Base-by-base conservation (phyloP, 1,140 invertebrate species). In the Solenopsis fugax region DNA sequence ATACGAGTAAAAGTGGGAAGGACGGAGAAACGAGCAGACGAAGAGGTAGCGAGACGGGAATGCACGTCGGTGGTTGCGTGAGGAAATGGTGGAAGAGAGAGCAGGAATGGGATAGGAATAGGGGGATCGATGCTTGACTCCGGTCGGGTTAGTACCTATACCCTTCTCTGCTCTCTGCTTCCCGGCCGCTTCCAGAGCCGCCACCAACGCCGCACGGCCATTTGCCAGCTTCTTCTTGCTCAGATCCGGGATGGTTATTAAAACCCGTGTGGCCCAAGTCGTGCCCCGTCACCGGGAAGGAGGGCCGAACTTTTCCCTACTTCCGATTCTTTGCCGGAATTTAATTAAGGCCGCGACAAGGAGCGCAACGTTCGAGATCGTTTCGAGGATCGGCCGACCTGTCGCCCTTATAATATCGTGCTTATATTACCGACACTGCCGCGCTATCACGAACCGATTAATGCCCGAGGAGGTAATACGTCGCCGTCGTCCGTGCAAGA, bases 71-170 rank as follows among this genome's bases (percentile, higher is more conserved):
- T 85, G 87, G 87, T 75, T 90, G 89, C 85, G 75, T 87, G 88
- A 80, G 87, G 82, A 86, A 89, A 89, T 87, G 89, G 76, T 88
- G 72, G 82, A 71, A 85, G 76, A 82, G 86, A 52, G 86, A 91
- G 87, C 76, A 82, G 87, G 65, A 92, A 87, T 54, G 77, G 88
- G 89, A 87, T 56, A 77, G 87, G 88, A 90, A 92, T 89, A 88
- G 88, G 60, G 90, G 92, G 92, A 94, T 94, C 93, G 92, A 94
- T 93, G 92, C 89, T 90, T 90, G 92, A 91, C 90, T 92, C 84
- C 89, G 64, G 65, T 81, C 85, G 86, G 69, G 85, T 69, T 85
- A 62, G 88, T 67, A 87, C 78, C 76, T 78, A 78, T 65, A 88
- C 48, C 67, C 87, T 82, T 67, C 87, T 69, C 76, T 64, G 60